A percentile compares a stretch with the other conserved stretches of the same genome.
Evolutionary conservation across 30 jellyfish, hydroid and myxozoan genomes (phyloP).

Genomic region (Pseudorhiza aurosa): DNA sequence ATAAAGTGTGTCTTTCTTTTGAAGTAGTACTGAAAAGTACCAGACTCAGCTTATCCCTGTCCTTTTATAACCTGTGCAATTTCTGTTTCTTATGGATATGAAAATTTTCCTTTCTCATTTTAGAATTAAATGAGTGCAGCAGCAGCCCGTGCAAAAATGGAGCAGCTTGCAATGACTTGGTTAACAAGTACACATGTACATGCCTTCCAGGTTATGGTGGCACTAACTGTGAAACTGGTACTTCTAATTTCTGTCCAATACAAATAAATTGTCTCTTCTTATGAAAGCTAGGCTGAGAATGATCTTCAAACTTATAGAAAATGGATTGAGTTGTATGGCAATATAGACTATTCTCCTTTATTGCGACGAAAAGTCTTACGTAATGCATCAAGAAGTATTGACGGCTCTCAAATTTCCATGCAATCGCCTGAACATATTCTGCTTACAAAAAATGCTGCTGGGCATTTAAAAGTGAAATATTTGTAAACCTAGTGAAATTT

Average conservation of each 20-base stretch:
- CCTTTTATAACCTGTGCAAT: too few species aligned
- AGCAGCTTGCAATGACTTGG: slow-evolving; percentile 18
- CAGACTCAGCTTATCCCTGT: too few species aligned
- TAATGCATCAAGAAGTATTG: too few species aligned
- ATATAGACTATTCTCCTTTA: background rate
- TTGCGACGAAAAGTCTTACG: too few species aligned
- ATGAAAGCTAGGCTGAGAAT: background rate
- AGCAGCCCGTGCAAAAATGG: slow-evolving; percentile 41
- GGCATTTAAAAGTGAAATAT: too few species aligned
- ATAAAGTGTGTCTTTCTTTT: too few species aligned
- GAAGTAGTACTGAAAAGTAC: too few species aligned
- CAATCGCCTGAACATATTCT: too few species aligned
- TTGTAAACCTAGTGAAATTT: too few species aligned
- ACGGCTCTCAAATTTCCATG: too few species aligned
- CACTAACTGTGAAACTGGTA: slow-evolving; percentile 15
- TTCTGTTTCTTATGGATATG: too few species aligned
- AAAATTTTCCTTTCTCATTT: background rate
- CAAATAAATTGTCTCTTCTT: background rate
- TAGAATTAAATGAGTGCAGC: slow-evolving; percentile 31
- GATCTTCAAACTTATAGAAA: background rate
- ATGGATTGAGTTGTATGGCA: background rate
- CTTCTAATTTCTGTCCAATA: background rate
- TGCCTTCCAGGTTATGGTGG: slow-evolving; percentile 32
- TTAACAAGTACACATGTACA: slow-evolving; percentile 11
- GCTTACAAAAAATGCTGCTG: too few species aligned